Evolutionary conservation across 2,888 invertebrate species (phyloP).

Genomic region (Trilocha varians): DNA sequence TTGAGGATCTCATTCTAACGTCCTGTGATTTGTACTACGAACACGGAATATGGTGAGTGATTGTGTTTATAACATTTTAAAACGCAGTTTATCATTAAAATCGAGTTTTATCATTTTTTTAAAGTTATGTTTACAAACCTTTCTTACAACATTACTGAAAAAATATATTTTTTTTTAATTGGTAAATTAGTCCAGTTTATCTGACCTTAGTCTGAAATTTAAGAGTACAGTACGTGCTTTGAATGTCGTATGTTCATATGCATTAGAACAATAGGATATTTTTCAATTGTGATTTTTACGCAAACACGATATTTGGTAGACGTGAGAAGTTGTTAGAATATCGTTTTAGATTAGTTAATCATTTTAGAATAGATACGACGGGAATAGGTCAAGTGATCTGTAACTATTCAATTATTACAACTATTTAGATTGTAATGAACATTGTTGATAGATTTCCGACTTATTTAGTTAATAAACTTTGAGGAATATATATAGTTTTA

Average conservation of each 20-base stretch:
- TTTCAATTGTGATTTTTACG: not conserved
- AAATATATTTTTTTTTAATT: no score
- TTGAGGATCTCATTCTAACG: slow-evolving; percentile 6
- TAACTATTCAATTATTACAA: no score
- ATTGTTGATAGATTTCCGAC: no score
- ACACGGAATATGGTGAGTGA: slow-evolving; percentile 16
- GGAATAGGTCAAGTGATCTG: no score
- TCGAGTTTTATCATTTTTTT: not conserved
- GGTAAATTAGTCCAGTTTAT: not conserved
- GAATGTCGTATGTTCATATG: not conserved
- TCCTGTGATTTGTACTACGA: slow-evolving; percentile 6
- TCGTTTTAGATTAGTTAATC: no score
- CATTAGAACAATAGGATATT: not conserved
- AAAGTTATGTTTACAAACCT: not conserved
- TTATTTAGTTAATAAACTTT: no score
- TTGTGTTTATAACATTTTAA: not conserved
- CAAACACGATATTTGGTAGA: not conserved
- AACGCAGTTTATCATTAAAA: not conserved
- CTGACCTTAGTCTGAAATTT: not conserved
- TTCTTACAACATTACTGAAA: no score
- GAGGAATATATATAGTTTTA: no score
- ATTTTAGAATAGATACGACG: no score
- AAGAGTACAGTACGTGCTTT: not conserved
- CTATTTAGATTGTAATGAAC: no score
- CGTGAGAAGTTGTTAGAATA: no score